These are phyloP conservation scores for Eidolon helvum DNA, from an alignment of 2,113 vertebrate genomes.

Conservation along the genomic window DNA sequence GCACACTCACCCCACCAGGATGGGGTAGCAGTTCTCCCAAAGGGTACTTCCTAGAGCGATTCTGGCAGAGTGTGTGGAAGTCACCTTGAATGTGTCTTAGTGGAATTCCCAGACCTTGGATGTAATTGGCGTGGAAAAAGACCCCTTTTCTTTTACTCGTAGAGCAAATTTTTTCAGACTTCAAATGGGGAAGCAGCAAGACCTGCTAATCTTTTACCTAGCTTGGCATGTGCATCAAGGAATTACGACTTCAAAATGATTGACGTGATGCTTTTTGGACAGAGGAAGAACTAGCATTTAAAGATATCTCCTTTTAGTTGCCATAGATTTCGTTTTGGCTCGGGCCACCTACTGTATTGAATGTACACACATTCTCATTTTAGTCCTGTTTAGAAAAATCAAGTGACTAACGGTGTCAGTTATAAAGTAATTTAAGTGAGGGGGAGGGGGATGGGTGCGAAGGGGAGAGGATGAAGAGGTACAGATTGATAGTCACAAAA, in stretches of 20 bases:
- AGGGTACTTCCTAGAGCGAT: not conserved
- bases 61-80: not conserved
- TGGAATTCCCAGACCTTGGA: not conserved
- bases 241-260: not conserved
- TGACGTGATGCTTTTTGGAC: not conserved
- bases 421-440: not conserved
- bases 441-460: no score
- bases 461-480: no score
- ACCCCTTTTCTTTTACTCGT: not conserved
- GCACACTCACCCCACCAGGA: not conserved
- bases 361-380: not conserved
- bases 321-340: not conserved
- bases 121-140: not conserved
- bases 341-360: not conserved
- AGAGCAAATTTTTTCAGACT: not conserved
- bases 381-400: constrained; percentile 17
- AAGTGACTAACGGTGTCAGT: not conserved
- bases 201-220: not conserved
- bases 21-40: not conserved
- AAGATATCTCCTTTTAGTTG: not conserved
- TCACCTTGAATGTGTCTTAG: not conserved
- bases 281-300: not conserved
- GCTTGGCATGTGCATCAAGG: not conserved
- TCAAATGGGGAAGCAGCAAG: not conserved
- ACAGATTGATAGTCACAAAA: no score